Evolutionary conservation across 2,113 vertebrate genomes (phyloP), one percentile per base, ranked within the genome.

Genomic region (Chlorodrepanis virens): DNA sequence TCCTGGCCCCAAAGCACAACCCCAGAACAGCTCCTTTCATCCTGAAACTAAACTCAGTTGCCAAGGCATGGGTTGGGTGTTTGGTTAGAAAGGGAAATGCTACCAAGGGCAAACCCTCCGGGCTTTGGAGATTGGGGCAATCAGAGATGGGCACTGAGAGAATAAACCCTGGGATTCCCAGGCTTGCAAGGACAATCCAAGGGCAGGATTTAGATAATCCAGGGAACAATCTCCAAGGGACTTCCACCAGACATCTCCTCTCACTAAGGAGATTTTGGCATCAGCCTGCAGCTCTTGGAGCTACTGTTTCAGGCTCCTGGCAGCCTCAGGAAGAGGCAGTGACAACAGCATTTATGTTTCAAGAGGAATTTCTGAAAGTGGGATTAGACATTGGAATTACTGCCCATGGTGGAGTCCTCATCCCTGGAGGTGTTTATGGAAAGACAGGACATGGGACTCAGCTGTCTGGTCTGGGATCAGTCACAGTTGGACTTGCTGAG

Each of bases 1-100:
- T 91, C 78, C 89, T 87, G 92, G 29, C 29, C 28, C 63, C 87
- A 96, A 94, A 81, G 56, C 45, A 85, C 79, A 75, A 81, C 35
- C 29, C 20, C 59, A 81, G 57, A 24, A 53, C 21, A 37, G 83
- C 1, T 93, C 52, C 60, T 65, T 83, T 85, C 84, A 83, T 40
- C 37, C 75, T 31, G 25, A 70, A 77, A 92, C 72, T 12, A 49
- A 89, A 63, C 20, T 59, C n/a, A 0, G 28, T 40, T 91, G 75
- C 56, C 60, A 52, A 80, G 67, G 84, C 37, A 65, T 0, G 9
- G 63, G 15, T 21, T 45, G 37, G 23, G 23, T 52, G 60, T 59
- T 95, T 31, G 74, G 39, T 52, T 19, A 23, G 74, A 60, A 79
- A 77, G 37, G 44, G 50, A 65, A 64, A 28, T 2, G 19, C 49